Evolutionary conservation across 2,888 invertebrate genomes (phyloP).

Genomic region (Dorcus parallelipipedus): DNA sequence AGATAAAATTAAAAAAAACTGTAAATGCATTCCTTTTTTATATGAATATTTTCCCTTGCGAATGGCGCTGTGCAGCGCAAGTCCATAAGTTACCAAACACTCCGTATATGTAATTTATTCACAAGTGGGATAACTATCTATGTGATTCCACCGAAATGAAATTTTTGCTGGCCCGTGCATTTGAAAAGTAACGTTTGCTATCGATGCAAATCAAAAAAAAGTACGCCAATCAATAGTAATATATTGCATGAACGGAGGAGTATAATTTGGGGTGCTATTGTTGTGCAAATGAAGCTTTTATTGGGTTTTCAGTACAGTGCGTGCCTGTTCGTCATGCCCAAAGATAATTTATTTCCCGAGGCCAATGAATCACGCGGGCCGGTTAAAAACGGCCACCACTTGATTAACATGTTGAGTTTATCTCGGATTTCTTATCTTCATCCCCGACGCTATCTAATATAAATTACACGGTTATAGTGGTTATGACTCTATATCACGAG

Average conservation of each 20-base stretch:
- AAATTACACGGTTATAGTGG: too few species aligned
- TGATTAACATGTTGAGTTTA: constrained; percentile 39
- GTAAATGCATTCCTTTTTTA: too few species aligned
- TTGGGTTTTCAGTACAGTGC: constrained; percentile 43
- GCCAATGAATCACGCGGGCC: constrained; percentile 36
- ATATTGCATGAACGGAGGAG: constrained; percentile 32
- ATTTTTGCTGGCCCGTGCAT: too few species aligned
- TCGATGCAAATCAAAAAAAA: constrained; percentile 4
- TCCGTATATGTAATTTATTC: too few species aligned
- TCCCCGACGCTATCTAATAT: constrained; percentile 2
- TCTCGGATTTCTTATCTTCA: constrained; percentile 33
- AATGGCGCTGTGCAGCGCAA: too few species aligned
- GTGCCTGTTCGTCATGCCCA: constrained; percentile 41
- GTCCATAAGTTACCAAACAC: too few species aligned
- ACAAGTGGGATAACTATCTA: too few species aligned
- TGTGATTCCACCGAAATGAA: too few species aligned
- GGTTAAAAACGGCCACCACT: constrained; percentile 29
- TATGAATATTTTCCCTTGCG: too few species aligned
- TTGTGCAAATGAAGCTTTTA: constrained; percentile 49
- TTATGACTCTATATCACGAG: too few species aligned
- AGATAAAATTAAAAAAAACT: too few species aligned
- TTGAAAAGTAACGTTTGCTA: too few species aligned
- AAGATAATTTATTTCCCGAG: constrained; percentile 43
- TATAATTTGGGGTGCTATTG: constrained; percentile 46
- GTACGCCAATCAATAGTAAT: constrained; percentile 16